A percentile compares a stretch with the other conserved stretches of the same genome.
Evolutionary conservation across 1,140 invertebrate species (phyloP).

Genomic region (Lordiphosa mommai): DNA sequence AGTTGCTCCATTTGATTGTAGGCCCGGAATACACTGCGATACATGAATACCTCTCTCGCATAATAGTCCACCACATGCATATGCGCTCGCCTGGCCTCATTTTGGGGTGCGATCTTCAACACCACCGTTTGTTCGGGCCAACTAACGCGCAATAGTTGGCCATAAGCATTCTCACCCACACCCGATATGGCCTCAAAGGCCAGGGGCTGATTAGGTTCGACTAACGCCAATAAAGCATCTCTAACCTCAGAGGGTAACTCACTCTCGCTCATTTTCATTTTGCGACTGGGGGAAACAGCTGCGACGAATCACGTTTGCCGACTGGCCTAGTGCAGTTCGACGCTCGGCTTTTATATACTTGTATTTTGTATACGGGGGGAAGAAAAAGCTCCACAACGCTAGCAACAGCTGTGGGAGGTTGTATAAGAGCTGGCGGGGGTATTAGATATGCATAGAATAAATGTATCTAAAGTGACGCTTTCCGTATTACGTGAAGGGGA

Average conservation of each 20-base stretch:
- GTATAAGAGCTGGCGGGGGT: no score
- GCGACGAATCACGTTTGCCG: conserved; percentile 16
- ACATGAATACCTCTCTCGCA: conserved; percentile 52
- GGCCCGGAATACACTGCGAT: conserved; percentile 35
- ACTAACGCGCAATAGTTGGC: conserved; percentile 41
- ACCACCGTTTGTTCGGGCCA: conserved; percentile 21
- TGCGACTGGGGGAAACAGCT: conserved; percentile 1
- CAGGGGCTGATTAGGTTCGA: conserved; percentile 16
- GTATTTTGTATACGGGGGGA: no score
- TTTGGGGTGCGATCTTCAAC: conserved; percentile 55
- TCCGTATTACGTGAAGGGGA: no score
- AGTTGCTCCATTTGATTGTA: conserved; percentile 16
- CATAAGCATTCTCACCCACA: conserved; percentile 57
- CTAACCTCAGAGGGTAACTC: conserved; percentile 30
- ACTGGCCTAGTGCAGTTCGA: conserved; percentile 19
- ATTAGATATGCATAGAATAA: no score
- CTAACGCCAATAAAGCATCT: conserved; percentile 6
- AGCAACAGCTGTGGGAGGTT: no score
- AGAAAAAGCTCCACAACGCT: no score
- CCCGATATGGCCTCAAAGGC: conserved; percentile 33
- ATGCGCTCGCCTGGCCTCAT: conserved; percentile 43
- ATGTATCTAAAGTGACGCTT: no score
- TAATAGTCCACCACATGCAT: conserved; percentile 54
- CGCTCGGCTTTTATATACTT: conserved; percentile 6
- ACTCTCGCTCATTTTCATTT: conserved; percentile 22